Base-by-base conservation (phyloP, 2,888 invertebrate species). In the Pandemis heparana region DNA sequence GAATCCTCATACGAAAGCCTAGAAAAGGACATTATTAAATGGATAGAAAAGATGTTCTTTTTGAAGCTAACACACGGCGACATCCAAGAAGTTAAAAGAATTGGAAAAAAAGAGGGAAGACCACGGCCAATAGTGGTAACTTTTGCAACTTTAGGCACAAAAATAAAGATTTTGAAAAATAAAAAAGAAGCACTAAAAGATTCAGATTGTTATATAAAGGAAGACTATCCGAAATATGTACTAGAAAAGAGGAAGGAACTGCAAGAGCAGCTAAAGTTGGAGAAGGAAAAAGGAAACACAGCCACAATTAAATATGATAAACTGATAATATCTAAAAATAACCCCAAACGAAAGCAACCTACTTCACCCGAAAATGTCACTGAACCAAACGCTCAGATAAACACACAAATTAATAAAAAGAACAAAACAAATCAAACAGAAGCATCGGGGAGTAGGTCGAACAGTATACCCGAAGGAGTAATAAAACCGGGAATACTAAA, bases 221-320 rank as follows among this genome's bases (percentile, higher is more conserved):
- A 59, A 39, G 70, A 70, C 12, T 70, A 56, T 38, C 63, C 63
- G 1, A 14, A 56, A n/a, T n/a, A 70, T 16, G 14, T 70, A 5
- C 43, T 70, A 9, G 70, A 70, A 41, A 70, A 70, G 38, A 62
- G 70, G 7, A 70, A 62, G 10, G 41, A 62, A 14, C 62, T 70
- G 8, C 70, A 70, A 18, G 39, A 53, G 16, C 70, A 62, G 41
- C 39, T 41, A 6, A 68, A 43, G 1, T 6, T 68, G 7, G 68
- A 68, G 8, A 68, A 60, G 1, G 68, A 69, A 5, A 69, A 61
- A 38, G 69, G 69, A 48, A 51, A 39, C 5, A 4, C 8, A 5
- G 69, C 38, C 2, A 51, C 1, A 51, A 62, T 70, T 0, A 70
- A 53, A 70, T 70, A 70, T 10, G 69, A 70, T 38, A 70, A 70